phyloP scores from a whole-genome alignment of 2,113 vertebrate genomes.

The Phasianus colchicus region DNA sequence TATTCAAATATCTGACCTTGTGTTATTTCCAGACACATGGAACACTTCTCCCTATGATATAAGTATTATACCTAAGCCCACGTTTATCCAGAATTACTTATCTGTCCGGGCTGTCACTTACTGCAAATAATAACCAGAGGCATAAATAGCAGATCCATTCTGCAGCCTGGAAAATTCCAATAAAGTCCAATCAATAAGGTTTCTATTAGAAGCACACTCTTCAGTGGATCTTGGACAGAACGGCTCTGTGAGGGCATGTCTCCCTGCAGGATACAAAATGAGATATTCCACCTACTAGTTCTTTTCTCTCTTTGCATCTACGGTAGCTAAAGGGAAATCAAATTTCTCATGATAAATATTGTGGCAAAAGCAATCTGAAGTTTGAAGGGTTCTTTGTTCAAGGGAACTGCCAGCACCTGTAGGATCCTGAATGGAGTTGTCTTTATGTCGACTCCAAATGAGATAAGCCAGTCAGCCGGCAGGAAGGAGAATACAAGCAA shows the following conservation, averaged over 20 bases:
- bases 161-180: conserved; percentile 49
- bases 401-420: conserved; percentile 48
- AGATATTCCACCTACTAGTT: conserved; percentile 58
- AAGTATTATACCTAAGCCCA: background rate
- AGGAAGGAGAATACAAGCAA: background rate
- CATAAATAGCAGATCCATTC: conserved; percentile 52
- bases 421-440: conserved; percentile 9
- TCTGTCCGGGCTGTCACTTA: background rate
- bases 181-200: conserved; percentile 42
- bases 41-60: conserved; percentile 16
- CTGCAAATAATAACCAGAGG: conserved; percentile 22
- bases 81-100: conserved; percentile 7
- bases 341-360: conserved; percentile 60
- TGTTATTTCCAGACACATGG: background rate
- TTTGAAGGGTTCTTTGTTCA: conserved; percentile 60
- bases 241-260: conserved; percentile 27
- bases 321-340: conserved; percentile 61
- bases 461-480: background rate
- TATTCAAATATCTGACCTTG: background rate
- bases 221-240: conserved; percentile 37
- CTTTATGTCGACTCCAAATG: background rate
- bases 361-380: conserved; percentile 67
- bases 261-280: conserved; percentile 58
- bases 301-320: conserved; percentile 59
- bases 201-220: conserved; percentile 51